phyloP scores from a whole-genome alignment of 2,113 vertebrate species.

The Equus quagga region DNA sequence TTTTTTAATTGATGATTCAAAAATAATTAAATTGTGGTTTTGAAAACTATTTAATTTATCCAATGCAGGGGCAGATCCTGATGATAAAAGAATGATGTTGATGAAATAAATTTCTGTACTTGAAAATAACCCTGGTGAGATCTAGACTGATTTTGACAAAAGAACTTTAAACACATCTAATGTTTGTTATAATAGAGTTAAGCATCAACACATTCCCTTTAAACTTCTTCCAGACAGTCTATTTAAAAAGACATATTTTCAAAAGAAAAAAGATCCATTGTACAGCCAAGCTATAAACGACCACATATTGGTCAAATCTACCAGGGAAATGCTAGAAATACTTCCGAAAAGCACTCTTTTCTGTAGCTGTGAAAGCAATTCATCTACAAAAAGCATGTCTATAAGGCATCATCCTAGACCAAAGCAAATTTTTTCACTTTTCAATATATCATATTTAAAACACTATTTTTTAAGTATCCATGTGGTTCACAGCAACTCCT shows the following conservation, averaged over 20 bases:
- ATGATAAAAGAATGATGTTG: constrained; percentile 82
- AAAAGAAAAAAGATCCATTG: constrained; percentile 78
- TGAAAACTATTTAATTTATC: constrained; percentile 65
- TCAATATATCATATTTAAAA: not conserved
- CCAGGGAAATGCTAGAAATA: constrained; percentile 72
- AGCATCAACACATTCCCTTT: constrained; percentile 83
- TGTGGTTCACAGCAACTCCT: not conserved
- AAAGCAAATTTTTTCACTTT: constrained; percentile 29
- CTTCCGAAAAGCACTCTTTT: constrained; percentile 65
- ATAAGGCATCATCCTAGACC: not conserved
- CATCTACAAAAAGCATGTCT: constrained; percentile 41
- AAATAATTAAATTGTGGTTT: constrained; percentile 65
- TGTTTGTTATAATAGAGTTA: constrained; percentile 79
- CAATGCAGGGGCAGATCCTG: constrained; percentile 77
- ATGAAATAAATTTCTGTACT: constrained; percentile 80
- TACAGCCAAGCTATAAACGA: constrained; percentile 72
- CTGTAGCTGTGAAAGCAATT: constrained; percentile 57
- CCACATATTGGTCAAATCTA: constrained; percentile 78
- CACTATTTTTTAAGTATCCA: not conserved
- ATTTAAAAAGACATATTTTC: constrained; percentile 71
- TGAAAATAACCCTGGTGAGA: constrained; percentile 81
- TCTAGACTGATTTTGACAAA: constrained; percentile 76
- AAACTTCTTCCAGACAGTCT: constrained; percentile 84
- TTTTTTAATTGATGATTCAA: constrained; percentile 54
- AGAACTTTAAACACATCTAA: constrained; percentile 81